phyloP scores from a whole-genome alignment of 2,888 invertebrate genomes.

The Andrena bucephala region DNA sequence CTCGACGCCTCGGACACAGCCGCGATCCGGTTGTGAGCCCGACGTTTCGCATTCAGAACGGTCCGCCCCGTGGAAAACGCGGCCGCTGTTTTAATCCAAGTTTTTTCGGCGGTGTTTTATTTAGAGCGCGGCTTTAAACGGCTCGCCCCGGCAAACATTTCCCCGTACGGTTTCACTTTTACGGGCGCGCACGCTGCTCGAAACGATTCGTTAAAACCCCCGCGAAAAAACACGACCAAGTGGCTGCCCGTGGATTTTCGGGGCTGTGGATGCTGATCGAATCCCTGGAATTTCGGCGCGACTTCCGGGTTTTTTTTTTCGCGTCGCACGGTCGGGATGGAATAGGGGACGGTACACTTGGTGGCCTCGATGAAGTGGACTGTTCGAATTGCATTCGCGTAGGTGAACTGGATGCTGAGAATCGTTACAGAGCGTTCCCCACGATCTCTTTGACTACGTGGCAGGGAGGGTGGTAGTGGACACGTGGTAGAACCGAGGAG shows the following conservation, averaged over 20 bases:
- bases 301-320: too few relatives aligned
- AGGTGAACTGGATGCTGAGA: too few relatives aligned
- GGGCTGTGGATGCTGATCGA: slow-evolving; percentile 27
- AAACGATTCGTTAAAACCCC: slow-evolving; percentile 31
- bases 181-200: slow-evolving; percentile 14
- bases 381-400: too few relatives aligned
- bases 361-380: too few relatives aligned
- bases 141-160: slow-evolving; percentile 48
- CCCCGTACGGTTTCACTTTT: slow-evolving; percentile 54
- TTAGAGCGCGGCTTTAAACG: slow-evolving; percentile 61
- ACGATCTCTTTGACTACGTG: too few relatives aligned
- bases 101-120: slow-evolving; percentile 54
- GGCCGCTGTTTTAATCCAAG: slow-evolving; percentile 55
- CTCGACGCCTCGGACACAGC: slow-evolving; percentile 60
- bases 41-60: slow-evolving; percentile 38
- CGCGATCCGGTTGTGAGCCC: slow-evolving; percentile 51
- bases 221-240: slow-evolving; percentile 24
- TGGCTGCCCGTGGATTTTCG: background rate
- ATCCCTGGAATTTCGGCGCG: background rate
- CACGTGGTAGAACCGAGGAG: too few relatives aligned
- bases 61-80: slow-evolving; percentile 25
- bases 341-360: background rate
- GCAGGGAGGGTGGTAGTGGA: too few relatives aligned
- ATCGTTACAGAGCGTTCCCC: too few relatives aligned
- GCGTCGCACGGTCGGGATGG: background rate